These are phyloP conservation scores for Hydrophis major DNA, from an alignment of 2,797 vertebrate species.

Conservation along the genomic window DNA sequence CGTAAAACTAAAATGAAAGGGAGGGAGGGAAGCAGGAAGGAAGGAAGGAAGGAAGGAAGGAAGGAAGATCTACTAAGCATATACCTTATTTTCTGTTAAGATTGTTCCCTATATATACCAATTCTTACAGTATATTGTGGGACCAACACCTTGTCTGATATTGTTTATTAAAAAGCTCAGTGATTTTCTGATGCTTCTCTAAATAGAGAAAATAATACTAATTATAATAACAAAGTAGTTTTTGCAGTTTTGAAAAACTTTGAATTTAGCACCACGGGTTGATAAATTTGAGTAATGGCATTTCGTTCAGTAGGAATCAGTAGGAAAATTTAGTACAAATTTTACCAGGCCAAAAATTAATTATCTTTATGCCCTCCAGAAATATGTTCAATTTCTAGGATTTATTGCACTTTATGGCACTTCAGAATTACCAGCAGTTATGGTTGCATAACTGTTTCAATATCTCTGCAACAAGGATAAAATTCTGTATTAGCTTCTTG, in stretches of 20 bases:
- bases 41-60: too few relatives aligned
- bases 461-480: background rate
- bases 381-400: background rate
- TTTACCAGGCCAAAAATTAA: background rate
- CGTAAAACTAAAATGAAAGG: background rate
- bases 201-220: background rate
- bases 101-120: background rate
- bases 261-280: background rate
- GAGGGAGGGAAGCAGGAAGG: too few relatives aligned
- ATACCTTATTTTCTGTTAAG: background rate
- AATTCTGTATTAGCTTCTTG: background rate
- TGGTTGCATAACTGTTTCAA: background rate
- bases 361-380: background rate
- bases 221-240: background rate
- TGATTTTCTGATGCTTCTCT: slow-evolving; percentile 20
- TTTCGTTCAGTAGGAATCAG: background rate
- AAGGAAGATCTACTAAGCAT: background rate
- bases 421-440: background rate
- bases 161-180: background rate
- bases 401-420: background rate
- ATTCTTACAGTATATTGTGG: background rate
- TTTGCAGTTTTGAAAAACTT: background rate
- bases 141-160: background rate
- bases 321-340: background rate
- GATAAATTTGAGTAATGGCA: background rate